Percentiles rank a stretch among this genome's conserved stretches.
Conservation (phyloP, 2,888 invertebrate genomes). For the Rhabditophanes sp. region DNA sequence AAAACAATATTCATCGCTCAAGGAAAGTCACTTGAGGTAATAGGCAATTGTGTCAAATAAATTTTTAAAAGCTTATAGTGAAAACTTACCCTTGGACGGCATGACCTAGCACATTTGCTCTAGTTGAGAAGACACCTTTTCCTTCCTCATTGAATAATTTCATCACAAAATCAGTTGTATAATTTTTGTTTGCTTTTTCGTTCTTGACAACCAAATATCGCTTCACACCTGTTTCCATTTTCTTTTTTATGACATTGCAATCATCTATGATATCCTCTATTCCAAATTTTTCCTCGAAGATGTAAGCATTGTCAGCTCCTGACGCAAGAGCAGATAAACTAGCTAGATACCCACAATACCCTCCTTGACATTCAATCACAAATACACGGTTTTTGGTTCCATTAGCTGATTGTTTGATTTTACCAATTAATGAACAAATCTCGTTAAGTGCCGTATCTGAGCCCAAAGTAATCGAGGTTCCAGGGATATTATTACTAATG, state of each 20-base stretch:
- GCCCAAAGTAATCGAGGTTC: constrained; percentile 56
- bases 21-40: too few species aligned
- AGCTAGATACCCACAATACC: constrained; percentile 90
- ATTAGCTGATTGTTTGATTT: constrained; percentile 88
- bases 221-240: constrained; percentile 43
- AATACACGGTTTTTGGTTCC: constrained; percentile 73
- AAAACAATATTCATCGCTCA: too few species aligned
- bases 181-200: constrained; percentile 84
- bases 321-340: constrained; percentile 87
- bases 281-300: constrained; percentile 58
- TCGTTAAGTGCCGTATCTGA: constrained; percentile 94
- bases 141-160: constrained; percentile 90
- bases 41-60: too few species aligned
- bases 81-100: too few species aligned
- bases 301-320: constrained; percentile 96
- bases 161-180: constrained; percentile 89
- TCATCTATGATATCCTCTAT: constrained; percentile 42
- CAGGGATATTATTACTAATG: constrained; percentile 97
- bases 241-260: constrained; percentile 28
- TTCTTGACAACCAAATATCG: constrained; percentile 53
- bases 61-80: too few species aligned
- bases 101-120: constrained; percentile 83
- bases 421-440: constrained; percentile 70
- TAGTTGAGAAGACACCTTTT: constrained; percentile 64
- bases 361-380: constrained; percentile 71